Conservation (phyloP, 2,888 invertebrate species). For the Hirudinaria manillensis region DNA sequence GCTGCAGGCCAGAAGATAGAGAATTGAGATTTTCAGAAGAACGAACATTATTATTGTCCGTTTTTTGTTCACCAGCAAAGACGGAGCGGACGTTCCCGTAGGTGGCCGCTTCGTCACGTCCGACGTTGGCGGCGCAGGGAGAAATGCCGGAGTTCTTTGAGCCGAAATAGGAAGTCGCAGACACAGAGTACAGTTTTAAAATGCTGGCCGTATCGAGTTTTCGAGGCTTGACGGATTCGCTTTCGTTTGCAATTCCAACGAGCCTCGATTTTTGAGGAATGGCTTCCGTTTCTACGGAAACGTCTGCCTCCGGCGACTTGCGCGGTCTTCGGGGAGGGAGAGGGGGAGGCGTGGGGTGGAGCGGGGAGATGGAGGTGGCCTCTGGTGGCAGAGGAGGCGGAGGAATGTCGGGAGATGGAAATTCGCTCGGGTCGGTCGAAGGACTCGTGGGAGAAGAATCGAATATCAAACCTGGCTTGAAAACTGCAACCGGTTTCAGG, state of each 20-base stretch:
- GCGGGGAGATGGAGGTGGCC: not conserved
- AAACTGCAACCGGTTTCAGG: not conserved
- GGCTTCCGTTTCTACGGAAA: not conserved
- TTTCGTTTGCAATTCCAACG: not conserved
- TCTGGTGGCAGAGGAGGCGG: constrained; percentile 24
- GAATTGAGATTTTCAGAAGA: too few relatives aligned
- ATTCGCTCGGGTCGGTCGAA: constrained; percentile 14
- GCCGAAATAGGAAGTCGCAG: not conserved
- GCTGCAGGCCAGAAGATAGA: too few relatives aligned
- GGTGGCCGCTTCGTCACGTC: not conserved
- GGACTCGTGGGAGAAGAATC: not conserved
- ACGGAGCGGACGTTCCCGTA: constrained; percentile 14
- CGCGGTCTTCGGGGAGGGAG: constrained; percentile 21
- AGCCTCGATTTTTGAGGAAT: not conserved
- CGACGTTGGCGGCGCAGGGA: not conserved
- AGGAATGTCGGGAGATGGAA: constrained; percentile 29
- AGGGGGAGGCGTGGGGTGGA: constrained; percentile 8
- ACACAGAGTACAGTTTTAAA: not conserved
- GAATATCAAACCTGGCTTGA: not conserved
- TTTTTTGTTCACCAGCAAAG: not conserved
- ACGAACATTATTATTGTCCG: not conserved
- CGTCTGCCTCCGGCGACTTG: not conserved
- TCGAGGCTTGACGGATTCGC: not conserved
- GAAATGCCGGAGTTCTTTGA: not conserved
- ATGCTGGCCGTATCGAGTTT: constrained; percentile 8